Base-by-base conservation (phyloP, 2,888 invertebrate genomes). In the Drosophila hamatofila region DNA sequence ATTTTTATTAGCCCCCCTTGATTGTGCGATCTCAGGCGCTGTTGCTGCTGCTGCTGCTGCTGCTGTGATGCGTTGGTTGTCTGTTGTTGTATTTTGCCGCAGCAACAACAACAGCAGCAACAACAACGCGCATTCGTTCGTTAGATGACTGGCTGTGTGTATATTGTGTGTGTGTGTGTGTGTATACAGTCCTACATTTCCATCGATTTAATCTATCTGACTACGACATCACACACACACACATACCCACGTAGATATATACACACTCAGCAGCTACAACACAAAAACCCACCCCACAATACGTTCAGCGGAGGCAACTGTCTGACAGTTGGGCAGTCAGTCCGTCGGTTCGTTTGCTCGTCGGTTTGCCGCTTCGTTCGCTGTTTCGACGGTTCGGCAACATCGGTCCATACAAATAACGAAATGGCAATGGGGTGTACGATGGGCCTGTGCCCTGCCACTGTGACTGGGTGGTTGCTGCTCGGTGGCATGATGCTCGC, bases 141-240 rank as follows among this genome's bases (percentile, higher is more conserved):
- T 86, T 86, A 84, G 85, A 88, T 84, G 85, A 70, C 73, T 87
- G 72, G 56, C 72, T 77, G 81, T 70, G 70, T 79, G 63, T 77
- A 59, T 75, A 41, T 73, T 64, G 55, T 58, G 55, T 39, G 44
- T 44, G 23, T 25, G 44, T 46, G 54, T 52, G 37, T 63, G 73
- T 83, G 73, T 81, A 88, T 82, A 80, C 88, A 86, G 88, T 89
- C 86, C 89, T 88, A 89, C 87, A 89, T 90, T 90, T 89, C 90
- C 89, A 89, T 89, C 88, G 90, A 90, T 89, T 90, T 89, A 89
- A 88, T 89, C 89, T 89, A 88, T 90, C 89, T 89, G 90, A 83
- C 82, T 86, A 86, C 89, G 90, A 82, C 89, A 87, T 90, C 89
- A 87, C 67, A 80, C 87, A 83, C 78, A 76, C 79, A 87, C 62